Base-by-base conservation (phyloP, 1,140 invertebrate species). In the Triops longicaudatus region DNA sequence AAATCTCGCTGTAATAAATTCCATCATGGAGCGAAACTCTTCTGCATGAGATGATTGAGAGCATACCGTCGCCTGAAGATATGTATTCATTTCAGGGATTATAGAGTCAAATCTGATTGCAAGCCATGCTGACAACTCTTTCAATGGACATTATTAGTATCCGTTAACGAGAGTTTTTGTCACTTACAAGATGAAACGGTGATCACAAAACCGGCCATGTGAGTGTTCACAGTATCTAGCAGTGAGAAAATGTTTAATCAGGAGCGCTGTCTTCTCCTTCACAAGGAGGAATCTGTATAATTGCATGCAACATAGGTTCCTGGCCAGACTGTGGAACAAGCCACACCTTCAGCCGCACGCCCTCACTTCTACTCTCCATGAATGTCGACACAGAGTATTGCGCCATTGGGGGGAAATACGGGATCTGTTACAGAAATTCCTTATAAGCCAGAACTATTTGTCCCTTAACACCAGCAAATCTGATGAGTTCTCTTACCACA, bases 281-380 rank as follows among this genome's bases (percentile, higher is more conserved):
- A 63, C 50, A 63, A 63, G 50, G 50, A 63, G 50, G 50, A 63
- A 63, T 63, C 22, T 12, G 50, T n/a, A 63, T 63, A 63, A 63
- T 63, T 5, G 50, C 50, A 63, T 63, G 50, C 22, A 63, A 17
- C 22, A 63, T 6, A 0, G 50, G 50, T 63, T 63, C 50, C 50
- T 17, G n/a, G 50, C 17, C 50, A 17, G 17, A 5, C 14, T 63
- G 50, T 6, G 17, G 6, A 17, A 63, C 50, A 5, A 63, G 22
- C 50, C 50, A 63, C 14, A 63, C 10, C 22, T 63, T 63, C 50
- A 63, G 22, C n/a, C 50, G 50, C 14, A 63, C 17, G 17, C 17
- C 50, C 22, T 63, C 10, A 22, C 50, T 22, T 63, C 22, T 63
- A 3, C 50, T 63, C 50, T 63, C 50, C 50, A 63, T 63, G 22